Conservation (phyloP, 2,888 invertebrate genomes). For the Achlya flavicornis region DNA sequence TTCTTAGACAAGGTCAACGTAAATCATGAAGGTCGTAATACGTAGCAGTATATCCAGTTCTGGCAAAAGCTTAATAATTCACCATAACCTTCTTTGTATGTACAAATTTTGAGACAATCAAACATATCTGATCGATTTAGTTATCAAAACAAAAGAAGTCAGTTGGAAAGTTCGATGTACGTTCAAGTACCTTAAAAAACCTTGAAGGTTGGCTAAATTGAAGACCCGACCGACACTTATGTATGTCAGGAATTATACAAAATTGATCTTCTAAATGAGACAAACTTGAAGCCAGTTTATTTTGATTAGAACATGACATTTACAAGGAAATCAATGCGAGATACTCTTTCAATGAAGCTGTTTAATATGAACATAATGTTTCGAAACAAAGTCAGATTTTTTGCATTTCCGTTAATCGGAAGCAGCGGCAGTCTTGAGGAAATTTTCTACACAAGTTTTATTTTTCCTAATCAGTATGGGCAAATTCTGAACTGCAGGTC, state of each 20-base stretch:
- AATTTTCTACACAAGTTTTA: no score
- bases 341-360: not conserved
- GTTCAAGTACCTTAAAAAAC: not conserved
- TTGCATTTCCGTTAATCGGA: no score
- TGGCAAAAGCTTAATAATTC: constrained; percentile 24
- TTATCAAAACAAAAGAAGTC: not conserved
- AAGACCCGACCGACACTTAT: not conserved
- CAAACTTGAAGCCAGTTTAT: constrained; percentile 5
- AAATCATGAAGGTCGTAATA: constrained; percentile 28
- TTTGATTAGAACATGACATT: constrained; percentile 7
- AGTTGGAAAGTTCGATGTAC: not conserved
- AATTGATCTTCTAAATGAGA: not conserved
- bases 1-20: constrained; percentile 39
- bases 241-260: not conserved
- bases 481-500: no score
- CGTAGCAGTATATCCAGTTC: constrained; percentile 8
- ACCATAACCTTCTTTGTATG: constrained; percentile 6
- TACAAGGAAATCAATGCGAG: not conserved
- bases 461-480: no score
- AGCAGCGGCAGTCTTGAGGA: no score
- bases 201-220: not conserved
- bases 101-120: not conserved
- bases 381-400: no score
- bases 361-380: not conserved
- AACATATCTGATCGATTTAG: not conserved